These are phyloP conservation scores for Salvator merianae DNA, from an alignment of 2,113 vertebrate genomes.

Conservation along the genomic window DNA sequence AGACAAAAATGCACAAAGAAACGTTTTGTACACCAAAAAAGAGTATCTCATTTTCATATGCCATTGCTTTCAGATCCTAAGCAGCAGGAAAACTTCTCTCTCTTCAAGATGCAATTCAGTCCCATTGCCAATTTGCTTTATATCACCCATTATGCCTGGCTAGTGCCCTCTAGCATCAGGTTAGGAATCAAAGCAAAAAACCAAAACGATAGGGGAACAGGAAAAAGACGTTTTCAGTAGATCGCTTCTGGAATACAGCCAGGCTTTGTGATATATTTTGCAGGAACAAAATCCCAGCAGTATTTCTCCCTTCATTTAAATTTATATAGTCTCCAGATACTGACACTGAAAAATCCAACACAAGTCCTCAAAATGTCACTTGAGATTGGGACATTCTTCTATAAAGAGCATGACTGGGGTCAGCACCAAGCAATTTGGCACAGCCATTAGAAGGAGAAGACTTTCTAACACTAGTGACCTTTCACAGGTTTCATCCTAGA, in stretches of 20 bases:
- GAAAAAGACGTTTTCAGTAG: not conserved
- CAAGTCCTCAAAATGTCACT: conserved; percentile 14
- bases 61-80: too few species aligned
- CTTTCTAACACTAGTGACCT: not conserved
- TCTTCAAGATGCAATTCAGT: not conserved
- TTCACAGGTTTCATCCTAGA: not conserved
- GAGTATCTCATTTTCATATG: not conserved
- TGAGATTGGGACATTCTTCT: not conserved
- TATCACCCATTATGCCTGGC: not conserved
- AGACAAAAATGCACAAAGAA: too few species aligned
- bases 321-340: conserved; percentile 21
- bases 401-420: not conserved
- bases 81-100: not conserved
- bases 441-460: not conserved
- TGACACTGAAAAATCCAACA: conserved; percentile 11
- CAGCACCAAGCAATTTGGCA: not conserved
- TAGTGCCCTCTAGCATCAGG: not conserved
- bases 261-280: not conserved
- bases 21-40: too few species aligned
- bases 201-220: not conserved
- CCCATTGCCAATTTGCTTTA: not conserved
- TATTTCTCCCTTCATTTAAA: conserved; percentile 23
- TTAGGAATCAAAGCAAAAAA: not conserved
- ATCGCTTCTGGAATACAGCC: not conserved
- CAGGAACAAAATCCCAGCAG: not conserved